These are phyloP conservation scores for Prosopocoilus inquinatus DNA, from an alignment of 2,888 invertebrate species.

Conservation along the genomic window DNA sequence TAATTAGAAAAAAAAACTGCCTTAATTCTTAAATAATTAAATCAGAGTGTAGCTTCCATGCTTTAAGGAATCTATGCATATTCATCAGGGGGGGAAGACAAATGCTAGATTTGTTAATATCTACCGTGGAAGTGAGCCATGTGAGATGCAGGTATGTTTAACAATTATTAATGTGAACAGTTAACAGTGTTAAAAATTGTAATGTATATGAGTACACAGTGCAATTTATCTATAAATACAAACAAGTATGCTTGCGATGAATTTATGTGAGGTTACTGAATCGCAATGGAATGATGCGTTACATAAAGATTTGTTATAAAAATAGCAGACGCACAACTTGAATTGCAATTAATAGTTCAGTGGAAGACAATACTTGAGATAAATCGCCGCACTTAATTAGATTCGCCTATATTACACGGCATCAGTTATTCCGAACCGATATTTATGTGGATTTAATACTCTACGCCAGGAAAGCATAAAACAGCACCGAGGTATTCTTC, in stretches of 20 bases:
- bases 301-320: not conserved
- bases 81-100: slow-evolving; percentile 6
- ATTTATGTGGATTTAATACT: too few relatives aligned
- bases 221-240: not conserved
- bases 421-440: too few relatives aligned
- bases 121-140: not conserved
- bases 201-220: not conserved
- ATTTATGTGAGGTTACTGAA: slow-evolving; percentile 11
- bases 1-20: too few relatives aligned
- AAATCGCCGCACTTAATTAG: too few relatives aligned
- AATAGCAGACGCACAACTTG: not conserved
- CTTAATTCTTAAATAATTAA: too few relatives aligned
- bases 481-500: slow-evolving; percentile 42
- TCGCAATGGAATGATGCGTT: slow-evolving; percentile 5
- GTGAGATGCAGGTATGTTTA: slow-evolving; percentile 10
- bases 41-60: not conserved
- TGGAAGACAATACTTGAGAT: not conserved
- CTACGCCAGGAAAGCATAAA: not conserved
- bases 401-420: too few relatives aligned
- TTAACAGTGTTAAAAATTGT: not conserved
- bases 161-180: slow-evolving; percentile 8
- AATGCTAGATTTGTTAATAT: slow-evolving; percentile 6
- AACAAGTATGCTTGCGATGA: not conserved
- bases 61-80: slow-evolving; percentile 2
- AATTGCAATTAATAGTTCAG: slow-evolving; percentile 30